Conservation (phyloP, 2,113 vertebrate species). For the Prolemur simus region DNA sequence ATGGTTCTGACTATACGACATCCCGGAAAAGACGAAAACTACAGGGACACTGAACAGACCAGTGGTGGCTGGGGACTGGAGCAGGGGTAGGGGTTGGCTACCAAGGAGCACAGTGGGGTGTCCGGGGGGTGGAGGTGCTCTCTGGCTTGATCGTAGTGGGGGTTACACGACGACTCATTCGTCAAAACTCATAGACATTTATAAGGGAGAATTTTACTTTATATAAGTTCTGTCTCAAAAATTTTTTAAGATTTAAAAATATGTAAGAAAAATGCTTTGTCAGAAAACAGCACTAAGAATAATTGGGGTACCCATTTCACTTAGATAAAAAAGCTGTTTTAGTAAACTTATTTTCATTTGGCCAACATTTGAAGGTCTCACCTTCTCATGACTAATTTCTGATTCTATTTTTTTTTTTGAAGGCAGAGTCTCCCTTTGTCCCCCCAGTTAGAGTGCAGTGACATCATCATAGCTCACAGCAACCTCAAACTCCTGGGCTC, state of each 20-base stretch:
- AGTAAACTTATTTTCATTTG: neutral
- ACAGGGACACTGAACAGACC: neutral
- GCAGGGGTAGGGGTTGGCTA: too few species aligned
- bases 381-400: neutral
- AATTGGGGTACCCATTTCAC: neutral
- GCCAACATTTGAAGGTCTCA: neutral
- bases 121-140: neutral
- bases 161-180: neutral
- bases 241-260: neutral
- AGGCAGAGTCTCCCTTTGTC: too few species aligned
- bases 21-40: neutral
- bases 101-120: neutral
- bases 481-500: too few species aligned
- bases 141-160: neutral
- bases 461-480: too few species aligned
- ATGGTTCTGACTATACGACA: fast-evolving
- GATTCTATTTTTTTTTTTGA: neutral
- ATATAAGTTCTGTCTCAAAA: neutral
- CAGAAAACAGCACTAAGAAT: neutral
- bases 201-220: neutral
- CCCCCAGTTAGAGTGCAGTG: too few species aligned
- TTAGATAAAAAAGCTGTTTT: neutral
- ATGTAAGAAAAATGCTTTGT: neutral
- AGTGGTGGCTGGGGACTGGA: fast-evolving
- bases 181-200: neutral